These are phyloP conservation scores for Cavia aperea DNA, from an alignment of 2,113 vertebrate species.

Conservation along the genomic window DNA sequence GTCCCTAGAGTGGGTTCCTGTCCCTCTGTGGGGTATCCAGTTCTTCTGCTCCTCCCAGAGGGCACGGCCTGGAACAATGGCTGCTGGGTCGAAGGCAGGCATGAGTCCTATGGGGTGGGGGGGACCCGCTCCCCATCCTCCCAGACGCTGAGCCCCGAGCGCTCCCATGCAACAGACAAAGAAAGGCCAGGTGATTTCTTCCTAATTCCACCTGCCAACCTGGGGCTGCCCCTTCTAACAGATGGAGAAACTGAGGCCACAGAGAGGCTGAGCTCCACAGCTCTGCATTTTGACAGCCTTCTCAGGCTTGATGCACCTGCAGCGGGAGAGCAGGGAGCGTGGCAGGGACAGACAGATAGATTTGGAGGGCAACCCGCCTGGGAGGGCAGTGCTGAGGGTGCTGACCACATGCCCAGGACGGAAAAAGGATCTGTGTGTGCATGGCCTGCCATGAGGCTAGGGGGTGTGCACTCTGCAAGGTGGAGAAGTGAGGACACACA, in stretches of 20 bases:
- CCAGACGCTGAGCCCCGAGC: fast-evolving
- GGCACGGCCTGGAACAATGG: background rate
- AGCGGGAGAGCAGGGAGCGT: background rate
- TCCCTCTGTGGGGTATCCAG: background rate
- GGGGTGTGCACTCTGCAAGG: too few species aligned
- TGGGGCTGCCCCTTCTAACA: background rate
- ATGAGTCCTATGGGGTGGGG: background rate
- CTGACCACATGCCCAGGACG: fast-evolving
- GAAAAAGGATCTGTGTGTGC: fast-evolving
- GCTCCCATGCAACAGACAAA: fast-evolving
- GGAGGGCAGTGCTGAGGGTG: fast-evolving
- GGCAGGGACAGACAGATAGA: background rate
- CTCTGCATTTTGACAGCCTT: background rate
- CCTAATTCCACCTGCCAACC: background rate
- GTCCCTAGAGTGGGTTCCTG: background rate
- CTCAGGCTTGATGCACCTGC: fast-evolving
- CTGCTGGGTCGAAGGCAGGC: background rate
- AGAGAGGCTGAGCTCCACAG: fast-evolving
- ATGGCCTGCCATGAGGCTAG: background rate
- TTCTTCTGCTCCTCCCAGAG: slow-evolving; percentile 1
- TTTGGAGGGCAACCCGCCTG: background rate
- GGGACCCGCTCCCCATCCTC: background rate
- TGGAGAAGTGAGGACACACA: background rate
- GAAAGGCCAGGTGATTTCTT: fast-evolving
- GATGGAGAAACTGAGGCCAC: background rate